These are phyloP conservation scores for Myrmecophaga tridactyla DNA, from an alignment of 2,113 vertebrate species.

Conservation along the genomic window DNA sequence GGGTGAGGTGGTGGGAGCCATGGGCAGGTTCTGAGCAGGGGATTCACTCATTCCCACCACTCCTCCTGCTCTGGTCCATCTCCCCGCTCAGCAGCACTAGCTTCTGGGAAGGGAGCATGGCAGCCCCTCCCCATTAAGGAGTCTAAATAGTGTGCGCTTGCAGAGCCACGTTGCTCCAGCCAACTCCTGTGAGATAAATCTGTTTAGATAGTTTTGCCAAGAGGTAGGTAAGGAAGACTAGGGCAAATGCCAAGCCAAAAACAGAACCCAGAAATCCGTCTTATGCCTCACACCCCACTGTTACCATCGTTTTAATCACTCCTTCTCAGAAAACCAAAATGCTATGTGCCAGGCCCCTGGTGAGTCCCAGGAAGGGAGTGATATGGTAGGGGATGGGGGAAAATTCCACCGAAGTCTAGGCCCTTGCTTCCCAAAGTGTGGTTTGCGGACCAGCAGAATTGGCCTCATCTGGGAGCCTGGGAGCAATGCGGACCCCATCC, in stretches of 20 bases:
- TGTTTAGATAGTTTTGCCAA: slow-evolving; percentile 10
- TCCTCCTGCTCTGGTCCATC: neutral
- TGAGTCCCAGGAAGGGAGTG: neutral
- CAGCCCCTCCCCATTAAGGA: neutral
- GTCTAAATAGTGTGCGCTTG: neutral
- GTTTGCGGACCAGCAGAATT: too few relatives aligned
- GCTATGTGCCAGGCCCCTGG: neutral
- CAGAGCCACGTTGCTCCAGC: neutral
- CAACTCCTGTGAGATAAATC: neutral
- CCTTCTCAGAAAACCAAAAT: neutral
- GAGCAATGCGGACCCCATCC: neutral
- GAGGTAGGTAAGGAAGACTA: slow-evolving; percentile 1
- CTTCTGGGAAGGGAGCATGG: fast-evolving
- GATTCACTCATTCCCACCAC: neutral
- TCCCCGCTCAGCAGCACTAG: neutral
- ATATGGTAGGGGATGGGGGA: neutral
- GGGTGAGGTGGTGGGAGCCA: neutral
- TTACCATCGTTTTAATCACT: neutral
- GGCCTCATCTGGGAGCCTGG: neutral
- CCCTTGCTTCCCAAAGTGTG: neutral
- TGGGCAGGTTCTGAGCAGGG: neutral
- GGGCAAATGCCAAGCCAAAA: neutral
- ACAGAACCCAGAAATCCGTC: neutral
- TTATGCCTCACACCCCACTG: neutral
- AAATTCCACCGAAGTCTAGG: neutral